Conservation (phyloP, 2,888 invertebrate species). For the Campopleginae sp. region DNA sequence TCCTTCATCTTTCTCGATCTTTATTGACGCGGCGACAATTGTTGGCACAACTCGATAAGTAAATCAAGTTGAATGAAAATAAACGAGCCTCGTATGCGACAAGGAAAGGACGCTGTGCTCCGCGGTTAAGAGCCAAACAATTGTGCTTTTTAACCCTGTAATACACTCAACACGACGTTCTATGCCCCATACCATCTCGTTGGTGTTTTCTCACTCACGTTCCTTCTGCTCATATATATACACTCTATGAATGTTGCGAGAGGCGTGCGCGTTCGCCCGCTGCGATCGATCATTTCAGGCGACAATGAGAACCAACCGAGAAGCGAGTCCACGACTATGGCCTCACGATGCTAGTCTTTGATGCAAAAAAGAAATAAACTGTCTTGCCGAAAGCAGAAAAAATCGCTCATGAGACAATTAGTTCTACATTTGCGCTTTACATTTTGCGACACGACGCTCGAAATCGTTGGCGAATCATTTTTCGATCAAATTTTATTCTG, state of each 20-base stretch:
- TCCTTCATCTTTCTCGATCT: not conserved
- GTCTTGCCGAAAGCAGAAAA: slow-evolving; percentile 1
- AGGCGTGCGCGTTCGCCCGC: slow-evolving; percentile 57
- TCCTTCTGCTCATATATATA: not conserved
- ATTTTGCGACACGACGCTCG: not conserved
- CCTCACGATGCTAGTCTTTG: slow-evolving; percentile 28
- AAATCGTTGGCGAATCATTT: not conserved
- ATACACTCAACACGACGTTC: not conserved
- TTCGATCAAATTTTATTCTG: no score
- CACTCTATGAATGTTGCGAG: slow-evolving; percentile 48
- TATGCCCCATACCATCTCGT: not conserved
- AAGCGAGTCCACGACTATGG: slow-evolving; percentile 34
- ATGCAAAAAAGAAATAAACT: slow-evolving; percentile 22
- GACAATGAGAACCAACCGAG: slow-evolving; percentile 62
- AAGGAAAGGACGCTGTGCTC: not conserved
- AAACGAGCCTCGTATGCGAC: slow-evolving; percentile 7
- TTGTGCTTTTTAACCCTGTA: slow-evolving; percentile 22
- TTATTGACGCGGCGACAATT: slow-evolving; percentile 3
- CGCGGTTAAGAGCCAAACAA: not conserved
- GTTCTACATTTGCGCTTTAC: not conserved
- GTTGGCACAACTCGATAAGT: slow-evolving; percentile 1
- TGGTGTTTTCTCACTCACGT: not conserved
- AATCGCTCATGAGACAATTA: slow-evolving; percentile 11
- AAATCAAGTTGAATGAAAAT: slow-evolving; percentile 27
- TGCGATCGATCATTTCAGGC: slow-evolving; percentile 70